Conservation (phyloP, 2,888 invertebrate species). For the Cheilosia vulpina region DNA sequence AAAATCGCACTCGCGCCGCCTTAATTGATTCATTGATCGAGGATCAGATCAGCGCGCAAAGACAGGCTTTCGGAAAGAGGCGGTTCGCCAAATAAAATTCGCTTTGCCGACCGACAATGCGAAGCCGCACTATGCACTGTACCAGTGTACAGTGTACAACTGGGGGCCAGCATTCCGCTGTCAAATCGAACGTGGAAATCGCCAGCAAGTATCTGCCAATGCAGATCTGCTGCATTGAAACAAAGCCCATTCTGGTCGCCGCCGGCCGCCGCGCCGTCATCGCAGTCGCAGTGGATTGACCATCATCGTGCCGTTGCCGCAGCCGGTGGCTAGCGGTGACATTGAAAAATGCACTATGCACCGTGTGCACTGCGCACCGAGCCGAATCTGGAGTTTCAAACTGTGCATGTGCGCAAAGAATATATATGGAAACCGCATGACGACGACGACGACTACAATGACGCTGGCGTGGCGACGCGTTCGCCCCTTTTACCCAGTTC, state of each 20-base stretch:
- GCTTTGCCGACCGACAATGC: slow-evolving; percentile 52
- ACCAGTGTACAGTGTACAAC: not conserved
- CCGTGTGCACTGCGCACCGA: slow-evolving; percentile 17
- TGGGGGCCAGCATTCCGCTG: slow-evolving; percentile 49
- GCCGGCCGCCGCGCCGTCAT: slow-evolving; percentile 29
- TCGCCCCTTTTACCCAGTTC: slow-evolving; percentile 68
- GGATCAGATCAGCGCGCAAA: slow-evolving; percentile 65
- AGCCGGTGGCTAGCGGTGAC: slow-evolving; percentile 67
- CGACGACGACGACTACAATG: slow-evolving; percentile 48
- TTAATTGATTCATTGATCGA: slow-evolving; percentile 75
- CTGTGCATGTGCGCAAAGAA: slow-evolving; percentile 51
- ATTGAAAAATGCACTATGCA: slow-evolving; percentile 73
- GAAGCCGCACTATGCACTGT: slow-evolving; percentile 34
- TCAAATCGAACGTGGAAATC: slow-evolving; percentile 57
- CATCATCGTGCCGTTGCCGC: slow-evolving; percentile 62
- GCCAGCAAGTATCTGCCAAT: slow-evolving; percentile 55
- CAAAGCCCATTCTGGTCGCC: slow-evolving; percentile 44
- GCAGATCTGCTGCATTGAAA: slow-evolving; percentile 54
- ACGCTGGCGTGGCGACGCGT: slow-evolving; percentile 54
- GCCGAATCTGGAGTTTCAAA: slow-evolving; percentile 50
- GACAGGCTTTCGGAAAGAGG: slow-evolving; percentile 73
- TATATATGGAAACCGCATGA: slow-evolving; percentile 48
- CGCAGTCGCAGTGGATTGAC: slow-evolving; percentile 49
- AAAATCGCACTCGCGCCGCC: slow-evolving; percentile 54
- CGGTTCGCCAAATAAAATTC: slow-evolving; percentile 61